Conservation (phyloP, 2,888 invertebrate genomes). For the Erebia aethiops region DNA sequence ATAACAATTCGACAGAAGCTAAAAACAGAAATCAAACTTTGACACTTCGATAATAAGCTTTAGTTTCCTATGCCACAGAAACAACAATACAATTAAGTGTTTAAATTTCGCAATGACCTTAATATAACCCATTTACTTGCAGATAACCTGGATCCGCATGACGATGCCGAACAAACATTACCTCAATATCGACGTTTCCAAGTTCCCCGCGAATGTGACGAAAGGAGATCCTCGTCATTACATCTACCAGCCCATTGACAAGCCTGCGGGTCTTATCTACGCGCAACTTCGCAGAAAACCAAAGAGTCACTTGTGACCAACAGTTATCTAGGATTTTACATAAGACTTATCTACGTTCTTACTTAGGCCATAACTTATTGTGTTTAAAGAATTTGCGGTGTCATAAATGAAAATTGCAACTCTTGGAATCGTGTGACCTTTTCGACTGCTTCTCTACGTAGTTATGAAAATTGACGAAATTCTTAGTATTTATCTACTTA, state of each 20-base stretch:
- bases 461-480: not conserved
- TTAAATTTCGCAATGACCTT: conserved; percentile 9
- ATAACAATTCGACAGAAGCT: conserved; percentile 13
- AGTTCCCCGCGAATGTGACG: conserved; percentile 86
- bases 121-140: conserved; percentile 22
- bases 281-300: conserved; percentile 86
- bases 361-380: conserved; percentile 17
- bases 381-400: conserved; percentile 10
- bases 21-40: conserved; percentile 23
- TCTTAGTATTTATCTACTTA: not conserved
- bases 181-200: conserved; percentile 88
- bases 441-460: not conserved
- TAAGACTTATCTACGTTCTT: conserved; percentile 4
- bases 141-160: conserved; percentile 88
- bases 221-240: conserved; percentile 85
- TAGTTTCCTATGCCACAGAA: not conserved
- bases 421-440: not conserved
- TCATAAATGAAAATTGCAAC: conserved; percentile 14
- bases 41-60: conserved; percentile 5
- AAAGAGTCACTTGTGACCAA: conserved; percentile 77
- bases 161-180: conserved; percentile 93
- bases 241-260: conserved; percentile 90
- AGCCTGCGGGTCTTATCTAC: conserved; percentile 90
- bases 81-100: not conserved
- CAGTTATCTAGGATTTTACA: conserved; percentile 5